A percentile compares a stretch with the other conserved stretches of the same genome.
phyloP scores from a whole-genome alignment of 2,113 vertebrate genomes.

The Macaca nemestrina region DNA sequence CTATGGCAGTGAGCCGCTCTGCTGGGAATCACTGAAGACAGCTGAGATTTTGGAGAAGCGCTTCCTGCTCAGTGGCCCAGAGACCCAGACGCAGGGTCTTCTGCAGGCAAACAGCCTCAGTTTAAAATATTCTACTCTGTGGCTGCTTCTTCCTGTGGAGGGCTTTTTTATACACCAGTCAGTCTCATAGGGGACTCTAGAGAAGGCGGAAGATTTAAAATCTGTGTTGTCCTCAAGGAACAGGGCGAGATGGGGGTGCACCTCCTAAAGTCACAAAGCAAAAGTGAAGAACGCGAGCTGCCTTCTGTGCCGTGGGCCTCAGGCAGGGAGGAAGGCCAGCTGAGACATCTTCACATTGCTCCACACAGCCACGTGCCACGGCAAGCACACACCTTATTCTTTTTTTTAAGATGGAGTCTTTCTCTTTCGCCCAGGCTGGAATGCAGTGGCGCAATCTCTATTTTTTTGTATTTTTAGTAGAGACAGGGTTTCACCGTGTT shows the following conservation, averaged over 20 bases:
- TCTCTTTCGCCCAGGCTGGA: too few species aligned
- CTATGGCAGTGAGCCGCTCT: not conserved
- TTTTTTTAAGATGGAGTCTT: too few species aligned
- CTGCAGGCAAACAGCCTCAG: not conserved
- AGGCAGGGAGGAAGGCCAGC: not conserved
- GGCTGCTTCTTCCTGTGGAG: rapidly evolving
- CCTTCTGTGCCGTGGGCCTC: not conserved
- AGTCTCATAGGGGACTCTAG: not conserved
- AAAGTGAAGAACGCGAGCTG: not conserved
- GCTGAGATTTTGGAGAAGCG: rapidly evolving
- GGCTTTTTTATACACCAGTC: not conserved
- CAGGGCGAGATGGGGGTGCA: not conserved
- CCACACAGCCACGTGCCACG: rapidly evolving
- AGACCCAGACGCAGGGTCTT: not conserved
- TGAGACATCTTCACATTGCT: rapidly evolving
- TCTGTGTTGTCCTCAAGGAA: not conserved
- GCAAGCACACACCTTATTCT: not conserved
- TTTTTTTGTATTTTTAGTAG: too few species aligned
- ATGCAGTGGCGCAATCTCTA: too few species aligned
- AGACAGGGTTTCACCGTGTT: too few species aligned
- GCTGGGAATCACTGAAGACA: not conserved
- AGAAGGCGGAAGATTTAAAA: not conserved
- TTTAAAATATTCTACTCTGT: rapidly evolving
- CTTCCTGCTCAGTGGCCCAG: not conserved
- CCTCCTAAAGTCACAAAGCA: not conserved